phyloP scores from a whole-genome alignment of 2,113 vertebrate species.

The Zosterops japonicus region DNA sequence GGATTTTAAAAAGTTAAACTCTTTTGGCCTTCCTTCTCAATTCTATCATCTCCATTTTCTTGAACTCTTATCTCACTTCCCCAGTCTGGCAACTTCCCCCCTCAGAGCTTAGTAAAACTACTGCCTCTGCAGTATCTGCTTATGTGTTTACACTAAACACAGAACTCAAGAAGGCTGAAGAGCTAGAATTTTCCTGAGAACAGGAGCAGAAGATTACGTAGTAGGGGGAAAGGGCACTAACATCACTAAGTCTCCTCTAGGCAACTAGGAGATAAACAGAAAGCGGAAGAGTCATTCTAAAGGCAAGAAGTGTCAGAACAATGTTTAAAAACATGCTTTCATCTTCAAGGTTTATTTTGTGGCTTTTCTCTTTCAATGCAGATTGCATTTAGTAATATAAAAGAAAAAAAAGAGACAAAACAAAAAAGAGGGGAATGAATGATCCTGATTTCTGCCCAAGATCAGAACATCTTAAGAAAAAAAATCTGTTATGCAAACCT shows the following conservation, averaged over 20 bases:
- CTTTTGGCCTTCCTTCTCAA: neutral
- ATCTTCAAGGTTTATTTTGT: neutral
- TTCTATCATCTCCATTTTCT: neutral
- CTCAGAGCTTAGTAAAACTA: neutral
- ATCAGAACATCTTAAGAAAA: neutral
- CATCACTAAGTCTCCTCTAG: neutral
- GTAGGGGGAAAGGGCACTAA: neutral
- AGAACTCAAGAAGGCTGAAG: neutral
- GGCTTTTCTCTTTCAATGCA: neutral
- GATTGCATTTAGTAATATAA: neutral
- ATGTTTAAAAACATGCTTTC: neutral
- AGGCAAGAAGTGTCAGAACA: neutral
- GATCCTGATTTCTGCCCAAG: neutral
- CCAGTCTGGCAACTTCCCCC: conserved; percentile 23
- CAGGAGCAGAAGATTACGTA: neutral
- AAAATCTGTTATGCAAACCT: neutral
- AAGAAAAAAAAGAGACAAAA: neutral
- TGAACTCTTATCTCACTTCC: conserved; percentile 43
- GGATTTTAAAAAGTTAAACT: neutral
- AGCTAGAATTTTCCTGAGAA: neutral
- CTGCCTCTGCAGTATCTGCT: conserved; percentile 18
- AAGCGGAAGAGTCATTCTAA: neutral
- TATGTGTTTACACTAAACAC: neutral
- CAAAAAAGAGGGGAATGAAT: rapidly evolving
- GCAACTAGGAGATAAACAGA: neutral